Percentiles rank a stretch among this genome's conserved stretches.
Evolutionary conservation across 2,888 invertebrate species (phyloP).

Genomic region (Tillus elongatus): DNA sequence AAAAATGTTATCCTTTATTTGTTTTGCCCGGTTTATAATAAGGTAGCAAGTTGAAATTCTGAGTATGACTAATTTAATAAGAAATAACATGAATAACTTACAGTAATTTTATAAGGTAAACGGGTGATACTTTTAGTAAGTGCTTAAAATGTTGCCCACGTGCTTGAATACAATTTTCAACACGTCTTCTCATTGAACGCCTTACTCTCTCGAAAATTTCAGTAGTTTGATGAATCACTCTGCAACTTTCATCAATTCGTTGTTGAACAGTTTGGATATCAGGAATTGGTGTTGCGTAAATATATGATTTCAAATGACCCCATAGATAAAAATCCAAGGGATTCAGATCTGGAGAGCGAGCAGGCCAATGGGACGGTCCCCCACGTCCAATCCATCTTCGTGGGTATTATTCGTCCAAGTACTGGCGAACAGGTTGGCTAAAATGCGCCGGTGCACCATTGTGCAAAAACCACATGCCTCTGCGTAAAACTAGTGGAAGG

Average conservation of each 20-base stretch:
- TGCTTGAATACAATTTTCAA: background rate
- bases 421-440: too few species aligned
- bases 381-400: background rate
- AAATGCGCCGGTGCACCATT: too few species aligned
- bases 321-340: background rate
- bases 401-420: too few species aligned
- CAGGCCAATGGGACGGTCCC: background rate
- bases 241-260: background rate
- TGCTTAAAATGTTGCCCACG: background rate
- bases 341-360: background rate
- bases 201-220: background rate
- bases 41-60: too few species aligned
- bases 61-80: too few species aligned
- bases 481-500: too few species aligned
- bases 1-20: too few species aligned
- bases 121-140: too few species aligned
- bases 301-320: background rate
- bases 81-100: too few species aligned
- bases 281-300: background rate
- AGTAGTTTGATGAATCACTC: background rate
- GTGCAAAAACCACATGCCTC: too few species aligned
- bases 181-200: background rate
- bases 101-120: too few species aligned
- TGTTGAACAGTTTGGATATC: background rate
- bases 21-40: too few species aligned